Percentiles rank a stretch among this genome's conserved stretches.
Conservation (phyloP, 1,140 invertebrate species). For the Cheumatopsyche charites region DNA sequence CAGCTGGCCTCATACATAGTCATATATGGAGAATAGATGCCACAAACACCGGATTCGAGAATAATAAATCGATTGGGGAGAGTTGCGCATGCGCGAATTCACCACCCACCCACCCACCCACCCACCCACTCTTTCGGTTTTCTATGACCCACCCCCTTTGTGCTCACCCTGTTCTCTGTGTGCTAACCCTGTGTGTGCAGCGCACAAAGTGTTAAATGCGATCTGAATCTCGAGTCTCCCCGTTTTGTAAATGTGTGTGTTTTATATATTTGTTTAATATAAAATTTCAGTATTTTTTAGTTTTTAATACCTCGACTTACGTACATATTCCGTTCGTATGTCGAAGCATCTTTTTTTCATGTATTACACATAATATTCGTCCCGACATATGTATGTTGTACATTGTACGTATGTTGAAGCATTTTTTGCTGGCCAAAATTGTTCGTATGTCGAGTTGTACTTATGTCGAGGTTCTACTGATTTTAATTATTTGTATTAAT, state of each 20-base stretch:
- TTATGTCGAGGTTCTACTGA: too few relatives aligned
- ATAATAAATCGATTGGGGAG: constrained; percentile 48
- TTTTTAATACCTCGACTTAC: too few relatives aligned
- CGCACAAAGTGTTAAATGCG: constrained; percentile 46
- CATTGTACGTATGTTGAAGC: too few relatives aligned
- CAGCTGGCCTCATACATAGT: constrained; percentile 48
- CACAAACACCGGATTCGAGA: constrained; percentile 49
- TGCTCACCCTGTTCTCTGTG: constrained; percentile 14
- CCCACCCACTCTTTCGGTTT: constrained; percentile 10
- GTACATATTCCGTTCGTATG: too few relatives aligned
- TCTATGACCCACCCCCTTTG: constrained; percentile 23
- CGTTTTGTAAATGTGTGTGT: neutral
- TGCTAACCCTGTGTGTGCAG: neutral
- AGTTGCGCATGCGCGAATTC: constrained; percentile 42
- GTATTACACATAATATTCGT: too few relatives aligned
- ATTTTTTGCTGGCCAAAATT: too few relatives aligned
- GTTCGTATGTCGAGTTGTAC: too few relatives aligned
- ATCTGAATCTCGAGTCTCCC: neutral
- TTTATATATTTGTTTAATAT: too few relatives aligned
- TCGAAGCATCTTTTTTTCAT: too few relatives aligned
- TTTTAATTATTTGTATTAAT: too few relatives aligned
- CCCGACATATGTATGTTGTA: too few relatives aligned
- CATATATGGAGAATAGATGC: constrained; percentile 50
- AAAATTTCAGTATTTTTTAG: too few relatives aligned
- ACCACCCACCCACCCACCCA: constrained; percentile 20